These are phyloP conservation scores for Apaloderma vittatum DNA, from an alignment of 2,113 vertebrate species.

Conservation along the genomic window DNA sequence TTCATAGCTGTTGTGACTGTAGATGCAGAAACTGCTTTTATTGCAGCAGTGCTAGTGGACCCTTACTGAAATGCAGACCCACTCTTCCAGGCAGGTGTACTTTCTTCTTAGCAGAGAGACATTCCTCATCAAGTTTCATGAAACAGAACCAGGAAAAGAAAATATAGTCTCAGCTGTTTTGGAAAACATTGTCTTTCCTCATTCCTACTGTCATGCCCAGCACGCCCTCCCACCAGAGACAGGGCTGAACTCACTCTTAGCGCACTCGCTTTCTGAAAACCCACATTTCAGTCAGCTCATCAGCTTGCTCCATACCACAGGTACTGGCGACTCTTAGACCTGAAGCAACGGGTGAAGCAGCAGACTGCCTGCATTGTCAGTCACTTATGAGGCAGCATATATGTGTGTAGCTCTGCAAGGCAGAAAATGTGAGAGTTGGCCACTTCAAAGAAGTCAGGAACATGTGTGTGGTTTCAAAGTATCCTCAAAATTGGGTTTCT, in stretches of 20 bases:
- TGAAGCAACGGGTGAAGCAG: neutral
- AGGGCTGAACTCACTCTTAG: neutral
- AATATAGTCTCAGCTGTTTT: neutral
- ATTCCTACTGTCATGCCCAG: neutral
- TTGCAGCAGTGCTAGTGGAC: neutral
- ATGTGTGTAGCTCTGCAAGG: fast-evolving
- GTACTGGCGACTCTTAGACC: neutral
- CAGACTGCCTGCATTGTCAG: neutral
- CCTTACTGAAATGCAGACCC: neutral
- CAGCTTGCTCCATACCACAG: neutral
- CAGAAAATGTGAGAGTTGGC: neutral
- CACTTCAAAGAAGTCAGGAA: neutral
- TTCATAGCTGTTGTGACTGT: neutral
- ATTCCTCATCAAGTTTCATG: neutral
- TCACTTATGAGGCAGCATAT: neutral
- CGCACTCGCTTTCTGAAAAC: neutral
- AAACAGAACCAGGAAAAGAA: neutral
- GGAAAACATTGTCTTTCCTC: neutral
- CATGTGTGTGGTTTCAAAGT: neutral
- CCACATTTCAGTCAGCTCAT: neutral
- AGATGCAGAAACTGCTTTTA: neutral
- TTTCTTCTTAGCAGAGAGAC: neutral
- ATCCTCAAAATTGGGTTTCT: neutral
- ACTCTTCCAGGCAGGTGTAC: neutral
- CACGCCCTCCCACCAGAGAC: neutral